Base-by-base conservation (phyloP, 2,113 vertebrate genomes). In the Tapirus terrestris region DNA sequence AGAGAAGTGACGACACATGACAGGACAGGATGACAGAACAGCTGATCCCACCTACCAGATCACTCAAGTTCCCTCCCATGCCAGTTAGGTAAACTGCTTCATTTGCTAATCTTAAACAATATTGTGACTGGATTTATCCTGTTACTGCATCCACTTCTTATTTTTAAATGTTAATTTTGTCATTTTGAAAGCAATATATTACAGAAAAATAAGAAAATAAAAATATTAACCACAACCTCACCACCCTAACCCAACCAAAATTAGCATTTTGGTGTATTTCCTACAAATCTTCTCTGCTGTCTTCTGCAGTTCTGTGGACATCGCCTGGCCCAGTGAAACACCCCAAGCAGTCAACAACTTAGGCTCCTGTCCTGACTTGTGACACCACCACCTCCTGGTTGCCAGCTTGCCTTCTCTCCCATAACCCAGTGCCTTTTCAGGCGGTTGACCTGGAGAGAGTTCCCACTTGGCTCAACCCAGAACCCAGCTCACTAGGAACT, bases 161-260 rank as follows among this genome's bases (percentile, higher is more conserved):
- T n/a, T 56, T 95, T n/a, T 60, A 61, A 79, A 87, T 25, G 45
- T 36, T 65, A 25, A 45, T 53, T 87, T 48, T 18, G 45, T n/a
- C 45, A 36, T 92, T 81, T 70, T 72, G 70, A 80, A 94, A 95
- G n/a, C 51, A 43, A 45, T 72, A 48, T 67, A 39, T 72, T 39
- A 39, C 39, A 39, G 39, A 39, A 39, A 39, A 39, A 39, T 39
- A 39, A 27, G 58, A 81, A 72, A 23, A 27, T 25, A 9, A 27
- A 70, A 79, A 29, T n/a, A 53, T 39, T 18, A 76, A 18, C 79
- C 36, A 84, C 39, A 17, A 80, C 27, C 73, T 80, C 63, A 63
- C 21, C 8, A 91, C 48, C n/a, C 13, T 58, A 10, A 79, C 58
- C 72, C 29, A 85, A 73, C 33, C 3, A 12, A 79, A 95, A 43